Percentiles rank a stretch among this genome's conserved stretches.
These are phyloP conservation scores for Falco peregrinus DNA, from an alignment of 2,797 vertebrate genomes.

Conservation along the genomic window DNA sequence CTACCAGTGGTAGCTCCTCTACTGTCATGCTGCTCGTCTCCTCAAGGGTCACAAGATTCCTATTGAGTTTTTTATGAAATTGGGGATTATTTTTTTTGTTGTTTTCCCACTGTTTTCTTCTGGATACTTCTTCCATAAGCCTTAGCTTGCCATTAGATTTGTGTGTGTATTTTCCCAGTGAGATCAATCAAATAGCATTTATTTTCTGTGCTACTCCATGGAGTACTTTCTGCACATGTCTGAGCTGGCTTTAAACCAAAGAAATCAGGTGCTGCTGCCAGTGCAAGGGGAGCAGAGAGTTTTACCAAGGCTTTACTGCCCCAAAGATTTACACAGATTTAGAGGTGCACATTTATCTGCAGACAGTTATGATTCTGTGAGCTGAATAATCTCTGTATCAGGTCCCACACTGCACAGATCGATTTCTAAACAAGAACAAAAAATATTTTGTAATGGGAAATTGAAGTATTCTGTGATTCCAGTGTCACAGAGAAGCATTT, in stretches of 20 bases:
- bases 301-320: neutral
- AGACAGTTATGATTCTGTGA: neutral
- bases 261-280: neutral
- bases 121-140: neutral
- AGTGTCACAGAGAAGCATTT: neutral
- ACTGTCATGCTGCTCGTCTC: fast-evolving
- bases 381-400: neutral
- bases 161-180: neutral
- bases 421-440: neutral
- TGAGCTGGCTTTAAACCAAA: neutral
- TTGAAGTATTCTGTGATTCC: neutral
- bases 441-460: neutral
- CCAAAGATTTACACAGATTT: neutral
- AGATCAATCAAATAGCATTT: neutral
- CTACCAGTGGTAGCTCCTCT: neutral
- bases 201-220: neutral
- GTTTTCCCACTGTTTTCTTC: neutral
- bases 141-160: neutral
- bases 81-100: neutral
- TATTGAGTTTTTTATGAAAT: neutral
- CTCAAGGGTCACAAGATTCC: neutral
- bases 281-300: neutral
- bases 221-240: neutral
- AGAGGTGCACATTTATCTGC: neutral
- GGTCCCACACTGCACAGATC: neutral